These are phyloP conservation scores for Zonotrichia leucophrys DNA, from an alignment of 2,113 vertebrate genomes.

Conservation along the genomic window DNA sequence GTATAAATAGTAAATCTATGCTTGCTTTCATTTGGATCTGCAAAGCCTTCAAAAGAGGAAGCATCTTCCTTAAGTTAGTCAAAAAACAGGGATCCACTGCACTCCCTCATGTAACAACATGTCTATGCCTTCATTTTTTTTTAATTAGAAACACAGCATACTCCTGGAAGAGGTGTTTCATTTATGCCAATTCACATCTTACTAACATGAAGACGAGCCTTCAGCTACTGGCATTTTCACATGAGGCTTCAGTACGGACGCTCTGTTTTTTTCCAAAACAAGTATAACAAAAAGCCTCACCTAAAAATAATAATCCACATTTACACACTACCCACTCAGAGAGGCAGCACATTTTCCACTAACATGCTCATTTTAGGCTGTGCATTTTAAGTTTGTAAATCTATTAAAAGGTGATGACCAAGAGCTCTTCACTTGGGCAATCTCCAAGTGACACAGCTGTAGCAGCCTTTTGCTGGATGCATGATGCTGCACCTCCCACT, in stretches of 20 bases:
- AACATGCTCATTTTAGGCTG: not conserved
- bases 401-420: not conserved
- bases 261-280: not conserved
- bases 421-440: not conserved
- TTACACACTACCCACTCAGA: not conserved
- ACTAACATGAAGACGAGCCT: not conserved
- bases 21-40: not conserved
- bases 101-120: not conserved
- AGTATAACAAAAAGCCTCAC: not conserved
- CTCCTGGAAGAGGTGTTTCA: not conserved
- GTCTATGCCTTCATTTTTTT: not conserved
- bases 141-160: not conserved
- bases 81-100: not conserved
- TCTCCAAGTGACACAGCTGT: not conserved
- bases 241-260: not conserved
- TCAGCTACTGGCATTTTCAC: not conserved
- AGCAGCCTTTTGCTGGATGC: not conserved
- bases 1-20: not conserved
- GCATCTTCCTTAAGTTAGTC: not conserved
- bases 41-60: not conserved
- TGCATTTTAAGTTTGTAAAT: not conserved
- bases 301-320: not conserved
- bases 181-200: not conserved
- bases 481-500: not conserved
- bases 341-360: not conserved